phyloP scores from a whole-genome alignment of 2,888 invertebrate species.

The Hirudinaria manillensis region DNA sequence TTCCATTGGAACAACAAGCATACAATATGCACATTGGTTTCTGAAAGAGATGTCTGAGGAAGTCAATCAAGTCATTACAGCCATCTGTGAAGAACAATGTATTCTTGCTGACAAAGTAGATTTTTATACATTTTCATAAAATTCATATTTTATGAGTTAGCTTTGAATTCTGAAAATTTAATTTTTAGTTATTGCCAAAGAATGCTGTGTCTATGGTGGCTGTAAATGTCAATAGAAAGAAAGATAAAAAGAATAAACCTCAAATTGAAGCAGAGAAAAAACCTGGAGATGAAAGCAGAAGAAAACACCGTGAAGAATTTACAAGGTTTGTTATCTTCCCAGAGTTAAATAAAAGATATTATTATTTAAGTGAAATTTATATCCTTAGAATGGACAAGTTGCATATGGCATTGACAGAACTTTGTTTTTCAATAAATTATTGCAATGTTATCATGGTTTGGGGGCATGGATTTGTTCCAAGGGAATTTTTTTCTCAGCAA shows the following conservation, averaged over 20 bases:
- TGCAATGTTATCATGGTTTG: constrained; percentile 93
- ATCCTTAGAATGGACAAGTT: constrained; percentile 80
- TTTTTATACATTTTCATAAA: constrained; percentile 73
- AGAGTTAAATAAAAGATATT: background rate
- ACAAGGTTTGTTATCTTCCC: constrained; percentile 62
- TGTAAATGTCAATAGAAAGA: constrained; percentile 62
- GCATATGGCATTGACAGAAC: constrained; percentile 94
- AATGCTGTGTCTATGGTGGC: constrained; percentile 86
- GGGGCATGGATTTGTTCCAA: constrained; percentile 96
- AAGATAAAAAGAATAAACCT: constrained; percentile 67
- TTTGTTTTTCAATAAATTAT: constrained; percentile 93
- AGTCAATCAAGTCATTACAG: constrained; percentile 91
- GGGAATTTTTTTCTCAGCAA: constrained; percentile 93
- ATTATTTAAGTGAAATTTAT: background rate
- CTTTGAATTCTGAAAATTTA: background rate
- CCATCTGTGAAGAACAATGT: constrained; percentile 96
- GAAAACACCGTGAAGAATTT: constrained; percentile 89
- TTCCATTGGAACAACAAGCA: constrained; percentile 86
- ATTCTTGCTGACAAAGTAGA: constrained; percentile 82
- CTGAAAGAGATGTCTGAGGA: constrained; percentile 98
- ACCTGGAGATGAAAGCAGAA: constrained; percentile 92
- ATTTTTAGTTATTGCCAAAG: constrained; percentile 71
- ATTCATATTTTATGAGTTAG: constrained; percentile 73
- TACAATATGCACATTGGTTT: constrained; percentile 88
- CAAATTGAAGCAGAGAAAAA: constrained; percentile 68